These are phyloP conservation scores for Phorcus lineatus DNA, from an alignment of 2,888 invertebrate species.

Conservation along the genomic window DNA sequence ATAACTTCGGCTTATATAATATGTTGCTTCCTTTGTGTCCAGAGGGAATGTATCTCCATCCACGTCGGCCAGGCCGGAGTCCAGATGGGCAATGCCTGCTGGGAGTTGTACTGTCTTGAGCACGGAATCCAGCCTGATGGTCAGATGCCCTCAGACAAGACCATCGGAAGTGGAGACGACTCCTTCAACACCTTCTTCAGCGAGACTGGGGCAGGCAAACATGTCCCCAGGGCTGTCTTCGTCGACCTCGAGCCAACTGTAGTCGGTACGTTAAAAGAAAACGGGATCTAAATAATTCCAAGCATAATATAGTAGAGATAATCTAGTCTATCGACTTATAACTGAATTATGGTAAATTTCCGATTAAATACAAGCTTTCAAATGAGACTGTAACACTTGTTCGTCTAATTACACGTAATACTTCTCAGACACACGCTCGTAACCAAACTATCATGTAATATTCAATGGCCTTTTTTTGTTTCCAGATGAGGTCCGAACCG, in stretches of 20 bases:
- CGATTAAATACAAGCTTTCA: too few relatives aligned
- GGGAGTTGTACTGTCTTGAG: slow-evolving; percentile 79
- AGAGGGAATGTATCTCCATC: slow-evolving; percentile 77
- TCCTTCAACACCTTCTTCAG: slow-evolving; percentile 87
- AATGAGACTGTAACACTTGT: too few relatives aligned
- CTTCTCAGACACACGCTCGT: too few relatives aligned
- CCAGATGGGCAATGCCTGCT: slow-evolving; percentile 79
- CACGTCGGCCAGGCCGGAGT: slow-evolving; percentile 78
- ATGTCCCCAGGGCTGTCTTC: slow-evolving; percentile 93
- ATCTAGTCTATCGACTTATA: too few relatives aligned
- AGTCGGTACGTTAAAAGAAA: slow-evolving; percentile 80
- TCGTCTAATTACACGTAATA: too few relatives aligned
- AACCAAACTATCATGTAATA: too few relatives aligned
- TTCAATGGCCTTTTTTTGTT: too few relatives aligned
- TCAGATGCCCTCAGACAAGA: slow-evolving; percentile 86
- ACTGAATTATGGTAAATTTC: too few relatives aligned
- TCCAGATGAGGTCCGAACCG: too few relatives aligned
- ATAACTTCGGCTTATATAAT: too few relatives aligned
- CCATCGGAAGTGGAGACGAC: slow-evolving; percentile 82
- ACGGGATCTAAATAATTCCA: too few relatives aligned
- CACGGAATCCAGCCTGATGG: slow-evolving; percentile 78
- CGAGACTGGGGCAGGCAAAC: slow-evolving; percentile 96
- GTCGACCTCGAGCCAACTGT: slow-evolving; percentile 97
- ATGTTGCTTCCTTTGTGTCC: slow-evolving; percentile 25
- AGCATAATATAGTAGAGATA: too few relatives aligned